These are phyloP conservation scores for Mustela lutreola DNA, from an alignment of 2,113 vertebrate genomes.

Conservation along the genomic window DNA sequence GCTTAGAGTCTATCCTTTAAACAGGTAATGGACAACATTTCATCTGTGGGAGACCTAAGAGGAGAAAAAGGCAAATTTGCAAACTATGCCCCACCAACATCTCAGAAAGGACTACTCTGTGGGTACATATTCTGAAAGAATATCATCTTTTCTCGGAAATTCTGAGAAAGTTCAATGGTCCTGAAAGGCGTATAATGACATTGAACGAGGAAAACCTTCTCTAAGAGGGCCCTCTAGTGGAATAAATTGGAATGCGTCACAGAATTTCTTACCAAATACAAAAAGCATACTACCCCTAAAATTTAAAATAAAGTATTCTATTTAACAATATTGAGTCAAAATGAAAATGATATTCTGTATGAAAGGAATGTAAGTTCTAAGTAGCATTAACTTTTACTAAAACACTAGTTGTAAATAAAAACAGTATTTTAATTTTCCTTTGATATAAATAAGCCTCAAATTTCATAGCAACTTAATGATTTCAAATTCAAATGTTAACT, in stretches of 20 bases:
- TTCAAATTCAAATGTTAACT: conserved; percentile 56
- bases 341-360: conserved; percentile 14
- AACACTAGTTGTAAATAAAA: conserved; percentile 1
- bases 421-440: conserved; percentile 3
- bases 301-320: neutral
- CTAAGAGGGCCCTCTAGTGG: conserved; percentile 78
- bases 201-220: conserved; percentile 52
- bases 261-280: conserved; percentile 18
- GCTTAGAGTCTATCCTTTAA: neutral
- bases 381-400: conserved; percentile 20
- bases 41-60: neutral
- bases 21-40: conserved; percentile 19
- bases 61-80: neutral
- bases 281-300: neutral
- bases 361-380: neutral
- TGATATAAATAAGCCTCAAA: neutral
- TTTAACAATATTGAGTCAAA: conserved; percentile 4
- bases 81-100: neutral
- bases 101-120: conserved; percentile 16
- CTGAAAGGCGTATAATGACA: neutral
- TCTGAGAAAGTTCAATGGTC: conserved; percentile 8
- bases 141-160: conserved; percentile 39
- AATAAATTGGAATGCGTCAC: conserved; percentile 26
- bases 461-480: neutral
- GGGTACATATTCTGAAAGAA: neutral